Percentiles rank a stretch among this genome's conserved stretches.
phyloP scores from a whole-genome alignment of 2,113 vertebrate genomes.

The Struthidea cinerea region DNA sequence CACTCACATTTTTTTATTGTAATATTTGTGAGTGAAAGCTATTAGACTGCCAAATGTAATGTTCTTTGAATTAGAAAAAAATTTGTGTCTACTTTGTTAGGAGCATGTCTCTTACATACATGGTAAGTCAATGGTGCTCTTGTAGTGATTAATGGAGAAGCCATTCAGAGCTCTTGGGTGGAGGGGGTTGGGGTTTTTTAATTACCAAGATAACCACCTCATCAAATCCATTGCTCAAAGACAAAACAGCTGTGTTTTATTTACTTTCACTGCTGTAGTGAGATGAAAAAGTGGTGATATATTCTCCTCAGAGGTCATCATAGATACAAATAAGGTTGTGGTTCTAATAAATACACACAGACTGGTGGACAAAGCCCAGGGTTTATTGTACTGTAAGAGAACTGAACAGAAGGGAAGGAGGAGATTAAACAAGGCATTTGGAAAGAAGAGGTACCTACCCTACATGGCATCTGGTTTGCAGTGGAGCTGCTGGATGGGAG shows the following conservation, averaged over 20 bases:
- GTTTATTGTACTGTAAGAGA: not conserved
- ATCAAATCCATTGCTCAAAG: not conserved
- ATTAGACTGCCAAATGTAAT: not conserved
- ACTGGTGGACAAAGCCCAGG: not conserved
- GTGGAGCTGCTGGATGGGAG: constrained; percentile 1
- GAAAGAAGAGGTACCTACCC: not conserved
- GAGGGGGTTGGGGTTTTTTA: not conserved
- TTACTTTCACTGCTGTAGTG: not conserved
- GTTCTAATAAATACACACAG: not conserved
- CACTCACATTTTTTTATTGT: not conserved
- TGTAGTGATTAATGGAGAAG: not conserved
- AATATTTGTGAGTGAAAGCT: not conserved
- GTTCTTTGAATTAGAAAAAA: not conserved
- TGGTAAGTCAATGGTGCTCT: not conserved
- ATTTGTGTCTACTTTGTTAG: not conserved
- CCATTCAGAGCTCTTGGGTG: not conserved
- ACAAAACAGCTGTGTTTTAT: not conserved
- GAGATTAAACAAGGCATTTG: not conserved
- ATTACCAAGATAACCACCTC: not conserved
- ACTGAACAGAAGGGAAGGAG: constrained; percentile 22
- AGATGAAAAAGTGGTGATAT: constrained; percentile 42
- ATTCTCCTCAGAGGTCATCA: not conserved
- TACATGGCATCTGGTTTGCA: not conserved
- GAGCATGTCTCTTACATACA: not conserved
- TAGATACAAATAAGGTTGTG: not conserved